phyloP scores from a whole-genome alignment of 2,797 vertebrate genomes.

The Dipus sagitta region DNA sequence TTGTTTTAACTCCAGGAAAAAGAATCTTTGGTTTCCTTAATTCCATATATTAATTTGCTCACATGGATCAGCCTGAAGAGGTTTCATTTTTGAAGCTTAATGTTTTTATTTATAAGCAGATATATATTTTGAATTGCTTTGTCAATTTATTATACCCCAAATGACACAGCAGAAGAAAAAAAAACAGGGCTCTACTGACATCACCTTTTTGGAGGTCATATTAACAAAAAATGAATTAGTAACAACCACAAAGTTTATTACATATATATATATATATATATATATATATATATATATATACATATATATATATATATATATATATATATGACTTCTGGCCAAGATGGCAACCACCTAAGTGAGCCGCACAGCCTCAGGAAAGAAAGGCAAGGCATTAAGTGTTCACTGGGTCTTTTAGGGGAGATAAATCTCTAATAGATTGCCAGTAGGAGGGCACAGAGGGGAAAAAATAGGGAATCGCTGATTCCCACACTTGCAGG shows the following conservation, averaged over 20 bases:
- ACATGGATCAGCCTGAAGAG: neutral
- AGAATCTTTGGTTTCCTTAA: neutral
- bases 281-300: too few species aligned
- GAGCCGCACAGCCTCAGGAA: too few species aligned
- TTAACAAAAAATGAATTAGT: neutral
- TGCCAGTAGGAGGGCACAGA: too few species aligned
- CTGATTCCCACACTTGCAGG: too few species aligned
- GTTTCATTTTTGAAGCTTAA: neutral
- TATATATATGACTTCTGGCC: too few species aligned
- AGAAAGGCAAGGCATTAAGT: too few species aligned
- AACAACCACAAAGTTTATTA: neutral
- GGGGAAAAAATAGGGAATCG: too few species aligned
- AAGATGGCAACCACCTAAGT: too few species aligned
- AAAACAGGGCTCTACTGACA: neutral
- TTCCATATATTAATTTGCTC: neutral
- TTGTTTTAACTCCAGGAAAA: neutral
- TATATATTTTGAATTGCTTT: neutral
- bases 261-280: too few species aligned
- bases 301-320: too few species aligned
- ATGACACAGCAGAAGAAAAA: slow-evolving; percentile 20
- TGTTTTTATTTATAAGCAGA: neutral
- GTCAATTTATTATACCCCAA: neutral
- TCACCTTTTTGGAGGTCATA: neutral
- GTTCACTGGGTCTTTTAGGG: too few species aligned
- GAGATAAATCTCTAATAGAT: too few species aligned